Evolutionary conservation across 2,113 vertebrate species (phyloP), one percentile per base, ranked within the genome.

Genomic region (Carassius carassius): DNA sequence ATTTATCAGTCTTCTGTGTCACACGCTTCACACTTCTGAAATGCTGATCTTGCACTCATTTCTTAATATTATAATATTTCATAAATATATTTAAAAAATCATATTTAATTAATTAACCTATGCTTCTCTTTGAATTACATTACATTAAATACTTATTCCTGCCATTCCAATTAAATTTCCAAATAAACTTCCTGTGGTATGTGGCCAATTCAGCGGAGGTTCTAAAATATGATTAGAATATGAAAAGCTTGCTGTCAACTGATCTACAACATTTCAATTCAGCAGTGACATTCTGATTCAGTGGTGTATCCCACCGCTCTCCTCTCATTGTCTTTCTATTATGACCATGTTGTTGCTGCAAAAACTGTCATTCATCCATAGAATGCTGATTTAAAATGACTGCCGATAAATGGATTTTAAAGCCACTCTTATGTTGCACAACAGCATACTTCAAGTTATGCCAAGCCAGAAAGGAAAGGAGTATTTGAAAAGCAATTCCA

Each of bases 401-500:
- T 12, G 58, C 51, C 35, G 7, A 54, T 32, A 74, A 78, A 80
- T 79, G n/a, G 29, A 74, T 12, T 63, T 63, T 29, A 65, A 69
- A 84, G 54, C 41, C 29, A 84, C 13, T 47, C 37, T 74, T 47
- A 41, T 23, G 29, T 37, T 41, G 37, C 10, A 35, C 14, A 83
- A 73, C 23, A 73, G 37, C 49, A 74, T 32, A 73, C 23, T 47
- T 58, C 25, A 60, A 21, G 51, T 69, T 51, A 13, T 23, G 67
- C 16, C 19, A 58, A n/a, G 23, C 29, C 19, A 16, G 41, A 47
- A 78, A 62, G 65, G 21, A 23, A 49, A 32, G 51, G 0, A n/a
- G 21, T 49, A 23, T 84, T 80, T 44, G 54, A 23, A 86, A 84
- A 84, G 58, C 82, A 87, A 77, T 87, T 81, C 41, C 41, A 77